Evolutionary conservation across 2,888 invertebrate genomes (phyloP), one percentile per base, ranked within the genome.

Genomic region (Drepana falcataria): DNA sequence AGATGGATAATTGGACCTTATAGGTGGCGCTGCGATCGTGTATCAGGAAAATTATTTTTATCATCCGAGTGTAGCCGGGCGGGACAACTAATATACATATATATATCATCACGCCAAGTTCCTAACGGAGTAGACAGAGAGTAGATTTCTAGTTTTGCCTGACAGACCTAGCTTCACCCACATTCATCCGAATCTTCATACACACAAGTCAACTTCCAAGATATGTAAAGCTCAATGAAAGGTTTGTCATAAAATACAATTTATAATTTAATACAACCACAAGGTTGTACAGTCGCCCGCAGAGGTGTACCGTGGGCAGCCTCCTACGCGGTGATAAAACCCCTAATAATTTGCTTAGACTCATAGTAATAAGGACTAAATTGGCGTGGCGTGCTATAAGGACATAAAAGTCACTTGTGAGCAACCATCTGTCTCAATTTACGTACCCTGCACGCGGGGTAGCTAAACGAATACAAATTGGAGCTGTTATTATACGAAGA

Each of bases 371-470:
- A 55, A 53, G 44, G 54, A 44, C 5, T 51, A 47, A 41, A 49
- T 35, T 52, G 40, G 47, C n/a, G 35, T 54, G 35, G 7, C 35
- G 53, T 51, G 40, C 41, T 53, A 52, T 53, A 49, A 53, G 55
- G 55, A 56, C 56, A 65, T 58, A 56, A 60, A 54, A 53, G 61
- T 58, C 57, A 53, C 47, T 55, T 55, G 52, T n/a, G 6, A 9
- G 35, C 51, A 7, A 48, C 58, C 54, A 61, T 65, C 60, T 60
- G 58, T 66, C 59, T 64, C 61, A 59, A 64, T 61, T 61, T 58
- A 65, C 59, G 54, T 57, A 21, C 47, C 55, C 49, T 35, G 48
- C 49, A 35, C 49, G 52, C 48, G 51, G 53, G 57, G 56, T 55
- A 51, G 21, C 21, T 44, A 52, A 48, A 37, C 35, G 34, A 51